These are phyloP conservation scores for Datnioides undecimradiatus DNA, from an alignment of 2,113 vertebrate genomes.

Conservation along the genomic window DNA sequence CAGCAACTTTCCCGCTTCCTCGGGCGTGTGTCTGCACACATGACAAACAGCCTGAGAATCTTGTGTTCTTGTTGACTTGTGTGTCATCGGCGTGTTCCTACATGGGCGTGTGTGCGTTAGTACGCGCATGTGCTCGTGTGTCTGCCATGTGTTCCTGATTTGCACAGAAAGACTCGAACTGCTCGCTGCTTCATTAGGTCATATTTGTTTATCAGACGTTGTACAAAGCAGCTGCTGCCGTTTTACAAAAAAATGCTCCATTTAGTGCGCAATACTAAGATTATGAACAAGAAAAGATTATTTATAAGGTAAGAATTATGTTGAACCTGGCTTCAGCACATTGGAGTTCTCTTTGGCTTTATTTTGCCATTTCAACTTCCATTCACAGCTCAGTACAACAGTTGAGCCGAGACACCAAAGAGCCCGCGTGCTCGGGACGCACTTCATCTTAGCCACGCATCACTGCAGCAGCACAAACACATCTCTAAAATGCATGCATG, in stretches of 20 bases:
- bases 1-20: slow-evolving; percentile 22
- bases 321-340: neutral
- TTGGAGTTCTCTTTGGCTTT: neutral
- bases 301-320: neutral
- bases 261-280: slow-evolving; percentile 8
- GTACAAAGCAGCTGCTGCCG: slow-evolving; percentile 71
- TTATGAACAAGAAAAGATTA: neutral
- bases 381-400: neutral
- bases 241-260: slow-evolving; percentile 34
- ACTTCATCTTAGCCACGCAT: neutral
- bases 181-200: slow-evolving; percentile 78
- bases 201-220: slow-evolving; percentile 78
- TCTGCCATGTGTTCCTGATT: slow-evolving; percentile 81
- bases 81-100: slow-evolving; percentile 46
- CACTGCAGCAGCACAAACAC: slow-evolving; percentile 4
- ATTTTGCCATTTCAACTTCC: neutral
- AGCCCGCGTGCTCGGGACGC: neutral
- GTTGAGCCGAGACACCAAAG: neutral
- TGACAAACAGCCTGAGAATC: slow-evolving; percentile 39
- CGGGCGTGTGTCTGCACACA: slow-evolving; percentile 40
- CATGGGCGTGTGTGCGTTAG: neutral
- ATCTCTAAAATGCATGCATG: neutral
- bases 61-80: slow-evolving; percentile 28
- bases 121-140: slow-evolving; percentile 31
- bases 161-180: slow-evolving; percentile 74